A percentile compares a stretch with the other conserved stretches of the same genome.
Conservation (phyloP, 2,113 vertebrate species). For the Stictonetta naevosa region DNA sequence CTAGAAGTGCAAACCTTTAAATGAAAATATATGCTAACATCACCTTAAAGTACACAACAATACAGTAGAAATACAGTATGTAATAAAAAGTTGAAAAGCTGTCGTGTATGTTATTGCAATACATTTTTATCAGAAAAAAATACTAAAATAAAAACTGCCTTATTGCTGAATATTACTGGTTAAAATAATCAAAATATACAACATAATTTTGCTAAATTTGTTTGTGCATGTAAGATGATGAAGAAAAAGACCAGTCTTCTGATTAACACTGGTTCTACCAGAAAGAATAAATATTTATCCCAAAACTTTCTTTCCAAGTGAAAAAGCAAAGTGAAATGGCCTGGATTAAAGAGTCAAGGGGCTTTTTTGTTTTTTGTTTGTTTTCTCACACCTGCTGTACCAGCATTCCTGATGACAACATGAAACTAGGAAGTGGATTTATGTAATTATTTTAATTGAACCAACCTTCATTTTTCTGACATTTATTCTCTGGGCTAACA, state of each 20-base stretch:
- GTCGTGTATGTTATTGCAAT: not conserved
- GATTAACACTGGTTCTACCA: not conserved
- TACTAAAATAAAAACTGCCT: not conserved
- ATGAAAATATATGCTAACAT: not conserved
- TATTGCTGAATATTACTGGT: not conserved
- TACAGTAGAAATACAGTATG: not conserved
- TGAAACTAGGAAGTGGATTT: not conserved
- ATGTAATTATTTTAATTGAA: not conserved
- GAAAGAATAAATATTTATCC: not conserved
- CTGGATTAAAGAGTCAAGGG: not conserved
- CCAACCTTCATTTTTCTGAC: not conserved
- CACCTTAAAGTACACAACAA: not conserved
- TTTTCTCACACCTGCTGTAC: not conserved
- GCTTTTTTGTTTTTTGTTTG: not conserved
- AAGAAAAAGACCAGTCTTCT: not conserved
- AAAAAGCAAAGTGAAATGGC: not conserved
- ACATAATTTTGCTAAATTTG: not conserved
- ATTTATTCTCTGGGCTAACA: not conserved
- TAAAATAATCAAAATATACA: not conserved
- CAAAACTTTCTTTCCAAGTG: not conserved
- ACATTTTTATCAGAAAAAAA: not conserved
- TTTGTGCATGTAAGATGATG: not conserved
- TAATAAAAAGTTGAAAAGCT: not conserved
- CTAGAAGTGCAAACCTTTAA: not conserved
- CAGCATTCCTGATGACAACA: not conserved